Evolutionary conservation across 1,140 invertebrate species (phyloP).

Genomic region (Carposina sasakii): DNA sequence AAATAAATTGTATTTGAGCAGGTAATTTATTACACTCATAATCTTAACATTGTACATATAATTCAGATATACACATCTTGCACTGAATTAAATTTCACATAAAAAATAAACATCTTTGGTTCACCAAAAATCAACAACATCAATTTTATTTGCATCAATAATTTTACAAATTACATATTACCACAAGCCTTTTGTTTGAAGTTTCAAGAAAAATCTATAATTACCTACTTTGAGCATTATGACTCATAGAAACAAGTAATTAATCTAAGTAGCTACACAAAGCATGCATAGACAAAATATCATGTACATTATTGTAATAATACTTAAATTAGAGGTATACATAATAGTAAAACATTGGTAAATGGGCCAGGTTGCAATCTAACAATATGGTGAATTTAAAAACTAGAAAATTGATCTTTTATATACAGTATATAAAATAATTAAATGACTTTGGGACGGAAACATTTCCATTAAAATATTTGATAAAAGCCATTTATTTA

Average conservation of each 20-base stretch:
- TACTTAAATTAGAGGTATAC: too few species aligned
- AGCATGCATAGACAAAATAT: slow-evolving; percentile 27
- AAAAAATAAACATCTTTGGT: slow-evolving; percentile 70
- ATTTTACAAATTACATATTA: slow-evolving; percentile 36
- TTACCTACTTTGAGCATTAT: slow-evolving; percentile 49
- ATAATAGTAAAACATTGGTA: too few species aligned
- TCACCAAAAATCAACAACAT: slow-evolving; percentile 61
- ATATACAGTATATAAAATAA: slow-evolving; percentile 39
- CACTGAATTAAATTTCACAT: slow-evolving; percentile 49
- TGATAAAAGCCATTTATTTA: too few species aligned
- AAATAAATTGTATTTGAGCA: slow-evolving; percentile 40
- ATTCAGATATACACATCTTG: slow-evolving; percentile 47
- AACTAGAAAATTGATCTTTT: too few species aligned
- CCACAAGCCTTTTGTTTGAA: slow-evolving; percentile 53
- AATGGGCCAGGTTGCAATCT: too few species aligned
- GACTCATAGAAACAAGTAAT: slow-evolving; percentile 29
- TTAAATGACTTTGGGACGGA: slow-evolving; percentile 68
- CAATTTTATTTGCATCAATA: slow-evolving; percentile 40
- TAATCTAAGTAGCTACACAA: slow-evolving; percentile 30
- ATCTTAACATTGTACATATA: slow-evolving; percentile 65
- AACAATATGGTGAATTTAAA: too few species aligned
- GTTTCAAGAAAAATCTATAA: slow-evolving; percentile 35
- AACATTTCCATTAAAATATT: slow-evolving; percentile 40
- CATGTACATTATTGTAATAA: slow-evolving; percentile 26
- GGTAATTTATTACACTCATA: slow-evolving; percentile 64